phyloP scores from a whole-genome alignment of 2,113 vertebrate species.

The Sceloporus undulatus region DNA sequence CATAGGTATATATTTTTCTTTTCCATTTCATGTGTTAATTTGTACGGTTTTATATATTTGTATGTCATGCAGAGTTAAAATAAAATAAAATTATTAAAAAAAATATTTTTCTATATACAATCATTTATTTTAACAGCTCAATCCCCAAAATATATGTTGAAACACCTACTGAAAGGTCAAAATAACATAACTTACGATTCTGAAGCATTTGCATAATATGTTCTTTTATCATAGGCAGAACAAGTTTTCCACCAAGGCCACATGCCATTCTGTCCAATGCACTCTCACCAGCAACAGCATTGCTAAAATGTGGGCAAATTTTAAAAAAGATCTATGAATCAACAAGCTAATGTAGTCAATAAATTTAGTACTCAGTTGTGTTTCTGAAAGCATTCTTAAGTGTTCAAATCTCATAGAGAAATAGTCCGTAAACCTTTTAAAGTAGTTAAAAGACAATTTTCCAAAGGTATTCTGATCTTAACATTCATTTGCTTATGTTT shows the following conservation, averaged over 20 bases:
- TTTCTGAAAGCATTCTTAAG: neutral
- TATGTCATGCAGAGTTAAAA: too few relatives aligned
- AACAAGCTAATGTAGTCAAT: slow-evolving; percentile 27
- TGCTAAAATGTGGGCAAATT: slow-evolving; percentile 79
- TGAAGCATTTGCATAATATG: slow-evolving; percentile 99
- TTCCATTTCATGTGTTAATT: too few relatives aligned
- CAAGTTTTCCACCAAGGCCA: slow-evolving; percentile 96
- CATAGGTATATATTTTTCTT: too few relatives aligned
- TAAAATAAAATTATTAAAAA: too few relatives aligned
- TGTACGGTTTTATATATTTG: too few relatives aligned
- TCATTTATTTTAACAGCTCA: neutral
- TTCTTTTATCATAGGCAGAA: slow-evolving; percentile 98
- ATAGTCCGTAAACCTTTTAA: neutral
- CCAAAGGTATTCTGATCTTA: neutral
- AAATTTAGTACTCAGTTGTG: slow-evolving; percentile 7
- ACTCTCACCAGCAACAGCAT: slow-evolving; percentile 96
- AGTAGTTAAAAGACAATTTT: neutral
- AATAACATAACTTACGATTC: slow-evolving; percentile 86
- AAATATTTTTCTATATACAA: neutral
- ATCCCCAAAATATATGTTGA: neutral
- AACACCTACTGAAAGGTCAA: neutral
- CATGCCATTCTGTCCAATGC: slow-evolving; percentile 97
- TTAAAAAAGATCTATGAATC: slow-evolving; percentile 46
- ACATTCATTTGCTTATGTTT: neutral
- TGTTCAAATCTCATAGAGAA: neutral